Base-by-base conservation (phyloP, 2,113 vertebrate species). In the Cichladusa arquata region DNA sequence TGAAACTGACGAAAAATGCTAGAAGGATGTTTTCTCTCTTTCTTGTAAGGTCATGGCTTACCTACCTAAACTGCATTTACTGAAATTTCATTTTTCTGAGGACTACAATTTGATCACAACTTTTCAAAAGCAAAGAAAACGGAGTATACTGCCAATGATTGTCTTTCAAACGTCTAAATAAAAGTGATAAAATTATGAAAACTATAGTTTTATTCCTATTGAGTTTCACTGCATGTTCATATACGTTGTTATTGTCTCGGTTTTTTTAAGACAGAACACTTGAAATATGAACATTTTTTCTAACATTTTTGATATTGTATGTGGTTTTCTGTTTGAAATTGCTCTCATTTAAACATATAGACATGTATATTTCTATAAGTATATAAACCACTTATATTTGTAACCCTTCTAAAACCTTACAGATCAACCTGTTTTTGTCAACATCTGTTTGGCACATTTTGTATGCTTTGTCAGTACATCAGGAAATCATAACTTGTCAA, bases 391-490 rank as follows among this genome's bases (percentile, higher is more conserved):
- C 5, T 78, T 14, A 31, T 61, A 65, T 88, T 71, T 85, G 66
- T 77, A 67, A 85, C 8, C 19, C 8, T 93, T 96, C 83, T 95
- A 89, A 95, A 95, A 98, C 87, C 79, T 97, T 96, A 60, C 70
- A 94, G 97, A 98, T 96, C 85, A 92, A 83, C 95, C 88, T 97
- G 92, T 97, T 97, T 98, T 93, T 97, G 66, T 92, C 73, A 95
- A 78, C 83, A 96, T 96, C 88, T 80, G 85, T 79, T 44, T 88
- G 88, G 88, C n/a, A 28, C 88, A 74, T 97, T 97, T 94, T 95
- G 91, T 96, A 94, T 96, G 71, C 79, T 95, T 91, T 92, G 73
- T 93, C 88, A 95, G 93, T 94, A 95, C 66, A 86, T 90, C 42
- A 94, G 47, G 71, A 95, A 93, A 81, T 96, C 76, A 57, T 66